A percentile compares a stretch with the other conserved stretches of the same genome.
Evolutionary conservation across 1,140 invertebrate genomes (phyloP).

Genomic region (Drosophila sturtevanti): DNA sequence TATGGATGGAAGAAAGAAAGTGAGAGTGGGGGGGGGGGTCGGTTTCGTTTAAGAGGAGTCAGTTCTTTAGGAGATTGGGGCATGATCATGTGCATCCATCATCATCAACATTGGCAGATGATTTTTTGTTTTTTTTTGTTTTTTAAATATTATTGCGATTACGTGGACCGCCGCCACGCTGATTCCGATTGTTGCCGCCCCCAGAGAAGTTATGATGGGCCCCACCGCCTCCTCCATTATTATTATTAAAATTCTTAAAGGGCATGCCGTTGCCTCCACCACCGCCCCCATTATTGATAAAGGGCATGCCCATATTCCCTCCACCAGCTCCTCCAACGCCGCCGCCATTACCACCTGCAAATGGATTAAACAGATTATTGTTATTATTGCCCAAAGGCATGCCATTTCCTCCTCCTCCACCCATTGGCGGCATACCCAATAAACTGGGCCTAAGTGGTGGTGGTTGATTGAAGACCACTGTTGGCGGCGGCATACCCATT

Average conservation of each 20-base stretch:
- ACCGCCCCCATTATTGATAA: conserved; percentile 32
- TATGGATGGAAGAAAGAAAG: not conserved
- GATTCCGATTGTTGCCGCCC: conserved; percentile 46
- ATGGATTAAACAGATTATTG: conserved; percentile 83
- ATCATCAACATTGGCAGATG: not conserved
- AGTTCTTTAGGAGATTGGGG: conserved; percentile 1
- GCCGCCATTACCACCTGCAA: conserved; percentile 31
- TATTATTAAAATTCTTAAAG: conserved; percentile 53
- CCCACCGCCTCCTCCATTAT: conserved; percentile 36
- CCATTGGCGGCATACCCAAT: conserved; percentile 52
- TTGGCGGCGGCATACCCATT: conserved; percentile 72
- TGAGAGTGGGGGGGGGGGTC: not conserved
- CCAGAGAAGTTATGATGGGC: conserved; percentile 32
- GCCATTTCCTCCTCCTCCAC: conserved; percentile 1
- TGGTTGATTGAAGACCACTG: conserved; percentile 65
- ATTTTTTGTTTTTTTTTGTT: not conserved
- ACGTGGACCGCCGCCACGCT: conserved; percentile 38
- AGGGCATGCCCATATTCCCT: conserved; percentile 29
- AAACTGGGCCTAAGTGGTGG: conserved; percentile 46
- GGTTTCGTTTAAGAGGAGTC: not conserved
- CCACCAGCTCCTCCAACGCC: not conserved
- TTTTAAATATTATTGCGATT: conserved; percentile 41
- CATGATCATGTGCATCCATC: conserved; percentile 2
- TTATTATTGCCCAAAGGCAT: conserved; percentile 71
- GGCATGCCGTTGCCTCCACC: conserved; percentile 26